Base-by-base conservation (phyloP, 2,113 vertebrate genomes). In the Malurus elegans region DNA sequence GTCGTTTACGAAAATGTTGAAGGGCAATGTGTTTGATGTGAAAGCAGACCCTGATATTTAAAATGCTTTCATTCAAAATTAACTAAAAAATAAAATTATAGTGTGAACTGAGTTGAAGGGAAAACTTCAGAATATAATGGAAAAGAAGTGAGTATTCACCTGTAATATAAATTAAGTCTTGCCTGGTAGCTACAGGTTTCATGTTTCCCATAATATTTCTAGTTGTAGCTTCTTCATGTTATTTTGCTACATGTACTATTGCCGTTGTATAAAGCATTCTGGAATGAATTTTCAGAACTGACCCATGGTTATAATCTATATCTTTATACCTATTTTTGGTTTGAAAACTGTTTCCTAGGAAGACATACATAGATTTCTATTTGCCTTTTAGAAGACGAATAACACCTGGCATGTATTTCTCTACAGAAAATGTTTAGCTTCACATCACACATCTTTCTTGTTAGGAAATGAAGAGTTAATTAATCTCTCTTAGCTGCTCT, bases 391-490 rank as follows among this genome's bases (percentile, higher is more conserved):
- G n/a, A 70, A 86, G 42, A 72, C 38, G 42, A 79, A 26, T 50
- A 93, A 69, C 40, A 88, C 62, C 75, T 95, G 79, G 36, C 23
- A 44, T 66, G 18, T 58, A 47, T 87, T 88, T 73, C 60, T 76
- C 44, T 51, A 60, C 40, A 62, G 51, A 90, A 94, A 80, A 76
- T 51, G 10, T 95, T 95, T 86, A 93, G 60, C 60, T 80, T 93
- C 56, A 64, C 48, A 80, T 88, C 40, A 78, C 61, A 94, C 13
- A 78, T 71, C 72, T 64, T 93, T 36, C 78, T 92, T 74, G 12
- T 86, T 91, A 96, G 69, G 48, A 94, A 93, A 74, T 78, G 32
- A 93, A 95, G 95, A 86, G 72, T 92, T 93, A 94, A 95, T 92
- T 96, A 88, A 86, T 92, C 72, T 93, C 73, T 92, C 40, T 91